Base-by-base conservation (phyloP, 2,797 vertebrate genomes). In the Notoglanidium macrostoma region DNA sequence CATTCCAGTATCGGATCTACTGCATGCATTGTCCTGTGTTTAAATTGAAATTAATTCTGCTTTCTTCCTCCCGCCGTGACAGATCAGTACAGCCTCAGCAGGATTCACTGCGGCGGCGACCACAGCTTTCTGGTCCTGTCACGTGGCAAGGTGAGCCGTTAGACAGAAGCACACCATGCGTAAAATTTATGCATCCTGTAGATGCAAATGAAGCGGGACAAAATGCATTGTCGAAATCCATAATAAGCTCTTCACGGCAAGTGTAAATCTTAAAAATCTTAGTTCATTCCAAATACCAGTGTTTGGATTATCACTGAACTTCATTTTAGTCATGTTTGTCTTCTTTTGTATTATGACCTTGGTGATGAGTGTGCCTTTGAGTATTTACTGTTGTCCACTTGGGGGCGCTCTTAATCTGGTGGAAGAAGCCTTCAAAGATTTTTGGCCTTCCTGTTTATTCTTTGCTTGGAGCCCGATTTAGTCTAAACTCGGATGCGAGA, bases 51-150 rank as follows among this genome's bases (percentile, higher is more conserved):
- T 40, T 14, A 79, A 21, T 8, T 79, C 5, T 54, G 46, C 29
- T 57, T 77, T 55, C 74, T 88, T 19, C 49, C 54, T 84, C 40
- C n/a, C n/a, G 14, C 82, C 14, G 95, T 93, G 59, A 96, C 95
- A 90, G 96, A 95, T 90, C 95, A 94, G 55, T 96, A 94, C 88
- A 92, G 95, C 82, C 96, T 99, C 92, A 96, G 96, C 92, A 97
- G 96, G 94, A 97, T 99, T 91, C 97, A 97, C 94, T 97, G 97
- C 93, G 98, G 98, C 93, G 98, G 97, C 91, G 97, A 99, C 94
- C 98, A 99, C 88, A 97, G 97, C 74, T 98, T 99, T 94, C 94
- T 98, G 86, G 94, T 99, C 91, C 97, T 96, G 90, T 97, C 97
- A 55, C 94, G 94, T 92, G 94, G 95, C 0, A 96, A 97, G 96